phyloP scores from a whole-genome alignment of 2,888 invertebrate species.

The Brachylomia viminalis region DNA sequence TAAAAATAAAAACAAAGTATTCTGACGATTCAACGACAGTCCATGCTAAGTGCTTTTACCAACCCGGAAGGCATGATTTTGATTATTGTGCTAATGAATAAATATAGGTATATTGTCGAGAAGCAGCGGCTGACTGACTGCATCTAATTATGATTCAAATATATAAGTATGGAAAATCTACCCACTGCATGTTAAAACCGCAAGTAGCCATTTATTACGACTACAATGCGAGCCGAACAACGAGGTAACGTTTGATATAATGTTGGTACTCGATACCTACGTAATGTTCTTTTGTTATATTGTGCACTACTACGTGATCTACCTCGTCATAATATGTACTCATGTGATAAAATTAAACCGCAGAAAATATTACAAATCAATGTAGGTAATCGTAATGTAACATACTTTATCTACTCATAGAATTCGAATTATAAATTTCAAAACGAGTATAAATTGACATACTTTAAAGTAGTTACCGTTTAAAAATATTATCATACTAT shows the following conservation, averaged over 20 bases:
- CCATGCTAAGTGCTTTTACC: slow-evolving; percentile 12
- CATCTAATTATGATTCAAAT: slow-evolving; percentile 5
- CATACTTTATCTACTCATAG: too few species aligned
- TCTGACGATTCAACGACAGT: neutral
- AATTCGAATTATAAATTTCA: too few species aligned
- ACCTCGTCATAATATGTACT: slow-evolving; percentile 23
- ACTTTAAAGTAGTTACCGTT: too few species aligned
- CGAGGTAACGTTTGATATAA: slow-evolving; percentile 26
- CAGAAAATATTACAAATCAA: slow-evolving; percentile 13
- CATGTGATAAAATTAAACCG: slow-evolving; percentile 10
- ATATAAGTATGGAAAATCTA: slow-evolving; percentile 14
- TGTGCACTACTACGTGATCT: slow-evolving; percentile 56
- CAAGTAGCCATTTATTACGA: slow-evolving; percentile 24
- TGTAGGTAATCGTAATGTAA: slow-evolving; percentile 1
- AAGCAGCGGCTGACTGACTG: slow-evolving; percentile 5
- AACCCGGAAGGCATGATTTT: slow-evolving; percentile 3
- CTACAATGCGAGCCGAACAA: slow-evolving; percentile 24
- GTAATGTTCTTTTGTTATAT: slow-evolving; percentile 66
- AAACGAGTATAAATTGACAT: too few species aligned
- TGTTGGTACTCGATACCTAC: slow-evolving; percentile 42
- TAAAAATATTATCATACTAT: too few species aligned
- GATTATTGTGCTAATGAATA: neutral
- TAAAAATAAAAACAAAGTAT: too few species aligned
- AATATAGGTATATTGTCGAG: slow-evolving; percentile 7
- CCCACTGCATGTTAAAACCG: slow-evolving; percentile 17